These are phyloP conservation scores for Koerneria pararmatus DNA, from an alignment of 2,888 invertebrate species.

Conservation along the genomic window DNA sequence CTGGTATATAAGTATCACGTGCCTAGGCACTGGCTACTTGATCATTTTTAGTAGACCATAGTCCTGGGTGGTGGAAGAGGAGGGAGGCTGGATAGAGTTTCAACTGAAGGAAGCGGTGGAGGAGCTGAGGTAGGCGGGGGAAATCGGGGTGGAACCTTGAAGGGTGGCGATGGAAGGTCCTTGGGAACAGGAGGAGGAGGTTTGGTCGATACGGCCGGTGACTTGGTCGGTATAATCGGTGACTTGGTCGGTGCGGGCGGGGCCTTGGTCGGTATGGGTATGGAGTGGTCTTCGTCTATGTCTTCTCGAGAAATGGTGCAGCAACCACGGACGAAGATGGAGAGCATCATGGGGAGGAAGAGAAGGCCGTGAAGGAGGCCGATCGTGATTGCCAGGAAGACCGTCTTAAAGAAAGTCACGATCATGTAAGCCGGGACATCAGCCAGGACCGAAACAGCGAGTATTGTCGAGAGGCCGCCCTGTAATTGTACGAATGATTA, in stretches of 20 bases:
- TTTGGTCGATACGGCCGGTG: too few relatives aligned
- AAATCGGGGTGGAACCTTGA: neutral
- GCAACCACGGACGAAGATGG: slow-evolving; percentile 47
- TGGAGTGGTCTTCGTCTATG: neutral
- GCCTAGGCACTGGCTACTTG: neutral
- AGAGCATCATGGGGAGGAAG: slow-evolving; percentile 70
- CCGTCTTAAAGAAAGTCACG: slow-evolving; percentile 86
- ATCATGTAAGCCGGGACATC: slow-evolving; percentile 89
- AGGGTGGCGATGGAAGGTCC: neutral
- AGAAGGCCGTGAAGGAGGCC: slow-evolving; percentile 77
- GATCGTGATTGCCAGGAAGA: slow-evolving; percentile 46
- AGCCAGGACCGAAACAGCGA: slow-evolving; percentile 79
- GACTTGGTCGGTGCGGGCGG: too few relatives aligned
- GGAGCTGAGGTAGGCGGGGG: neutral
- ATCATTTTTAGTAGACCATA: neutral
- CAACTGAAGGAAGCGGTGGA: too few relatives aligned
- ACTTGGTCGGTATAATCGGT: too few relatives aligned
- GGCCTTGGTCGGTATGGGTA: too few relatives aligned
- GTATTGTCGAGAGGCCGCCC: slow-evolving; percentile 71
- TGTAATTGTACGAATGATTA: slow-evolving; percentile 60
- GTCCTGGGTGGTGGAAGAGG: neutral
- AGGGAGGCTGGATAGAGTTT: too few relatives aligned
- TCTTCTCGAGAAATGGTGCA: slow-evolving; percentile 16
- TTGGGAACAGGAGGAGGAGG: neutral
- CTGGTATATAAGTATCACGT: neutral